These are phyloP conservation scores for Drosophila pseudotakahashii DNA, from an alignment of 2,888 invertebrate genomes.

Conservation along the genomic window DNA sequence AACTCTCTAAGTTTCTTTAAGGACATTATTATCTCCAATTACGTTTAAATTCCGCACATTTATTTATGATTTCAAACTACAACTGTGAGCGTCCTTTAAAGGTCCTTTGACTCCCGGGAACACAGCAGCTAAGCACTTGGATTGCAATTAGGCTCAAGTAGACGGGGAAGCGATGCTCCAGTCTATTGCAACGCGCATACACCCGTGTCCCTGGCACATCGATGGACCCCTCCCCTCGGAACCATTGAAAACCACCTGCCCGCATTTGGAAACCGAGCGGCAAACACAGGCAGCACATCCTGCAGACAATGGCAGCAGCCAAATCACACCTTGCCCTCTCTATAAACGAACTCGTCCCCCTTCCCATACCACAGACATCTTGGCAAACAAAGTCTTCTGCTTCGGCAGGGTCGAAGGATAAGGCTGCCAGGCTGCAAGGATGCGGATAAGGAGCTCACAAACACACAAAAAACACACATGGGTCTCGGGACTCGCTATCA, in stretches of 20 bases:
- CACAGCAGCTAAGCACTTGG: slow-evolving; percentile 18
- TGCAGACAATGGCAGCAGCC: slow-evolving; percentile 43
- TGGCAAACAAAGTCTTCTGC: slow-evolving; percentile 66
- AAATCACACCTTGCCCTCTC: slow-evolving; percentile 73
- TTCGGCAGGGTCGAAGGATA: slow-evolving; percentile 1
- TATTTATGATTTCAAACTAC: too few relatives aligned
- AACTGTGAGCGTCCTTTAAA: neutral
- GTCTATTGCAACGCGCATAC: slow-evolving; percentile 19
- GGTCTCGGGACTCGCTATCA: slow-evolving; percentile 46
- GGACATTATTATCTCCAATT: too few relatives aligned
- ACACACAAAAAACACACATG: slow-evolving; percentile 22
- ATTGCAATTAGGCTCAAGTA: slow-evolving; percentile 49
- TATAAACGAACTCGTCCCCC: slow-evolving; percentile 11
- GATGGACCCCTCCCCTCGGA: neutral
- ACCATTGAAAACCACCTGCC: slow-evolving; percentile 61
- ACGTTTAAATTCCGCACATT: neutral
- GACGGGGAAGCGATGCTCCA: slow-evolving; percentile 19
- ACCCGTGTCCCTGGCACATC: neutral
- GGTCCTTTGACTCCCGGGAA: slow-evolving; percentile 4
- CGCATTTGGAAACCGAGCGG: slow-evolving; percentile 56
- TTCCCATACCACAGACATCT: slow-evolving; percentile 47
- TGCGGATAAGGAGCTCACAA: slow-evolving; percentile 21
- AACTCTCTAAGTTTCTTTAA: too few relatives aligned
- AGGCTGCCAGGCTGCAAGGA: slow-evolving; percentile 26
- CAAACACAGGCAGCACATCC: slow-evolving; percentile 37